Percentiles rank a stretch among this genome's conserved stretches.
Evolutionary conservation across 1,140 invertebrate genomes (phyloP).

Genomic region (Mizuhopecten yessoensis): DNA sequence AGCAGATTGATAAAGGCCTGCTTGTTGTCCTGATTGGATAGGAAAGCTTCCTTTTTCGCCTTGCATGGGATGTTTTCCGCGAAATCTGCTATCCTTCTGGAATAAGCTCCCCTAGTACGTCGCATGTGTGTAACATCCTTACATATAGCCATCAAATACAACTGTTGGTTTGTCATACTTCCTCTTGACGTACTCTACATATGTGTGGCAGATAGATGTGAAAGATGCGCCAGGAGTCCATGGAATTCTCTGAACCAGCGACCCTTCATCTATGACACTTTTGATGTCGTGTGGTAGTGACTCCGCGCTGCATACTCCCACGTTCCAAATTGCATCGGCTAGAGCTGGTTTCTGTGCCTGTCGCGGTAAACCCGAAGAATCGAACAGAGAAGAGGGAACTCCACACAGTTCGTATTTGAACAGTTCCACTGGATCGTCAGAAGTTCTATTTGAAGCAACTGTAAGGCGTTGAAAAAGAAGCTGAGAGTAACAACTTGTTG

Average conservation of each 20-base stretch:
- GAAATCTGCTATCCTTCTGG: neutral
- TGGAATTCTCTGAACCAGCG: slow-evolving; percentile 52
- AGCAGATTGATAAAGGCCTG: slow-evolving; percentile 44
- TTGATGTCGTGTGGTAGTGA: neutral
- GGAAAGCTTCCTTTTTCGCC: too few species aligned
- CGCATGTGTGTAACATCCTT: slow-evolving; percentile 43
- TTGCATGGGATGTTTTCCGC: neutral
- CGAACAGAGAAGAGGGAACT: slow-evolving; percentile 61
- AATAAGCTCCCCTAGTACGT: neutral
- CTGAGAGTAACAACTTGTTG: slow-evolving; percentile 49
- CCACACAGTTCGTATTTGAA: slow-evolving; percentile 62
- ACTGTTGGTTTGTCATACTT: slow-evolving; percentile 2
- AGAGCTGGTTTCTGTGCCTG: slow-evolving; percentile 51
- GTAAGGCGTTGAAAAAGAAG: slow-evolving; percentile 60
- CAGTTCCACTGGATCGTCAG: slow-evolving; percentile 44
- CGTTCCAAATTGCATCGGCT: slow-evolving; percentile 54
- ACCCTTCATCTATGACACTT: slow-evolving; percentile 62
- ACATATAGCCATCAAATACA: slow-evolving; percentile 54
- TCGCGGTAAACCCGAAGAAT: slow-evolving; percentile 47
- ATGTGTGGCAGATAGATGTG: neutral
- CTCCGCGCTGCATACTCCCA: neutral
- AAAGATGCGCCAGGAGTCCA: slow-evolving; percentile 32
- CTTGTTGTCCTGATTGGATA: slow-evolving; percentile 44
- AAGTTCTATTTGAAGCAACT: slow-evolving; percentile 36
- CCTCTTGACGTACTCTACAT: slow-evolving; percentile 34